Conservation (phyloP, 2,113 vertebrate genomes). For the Paratilapia polleni region DNA sequence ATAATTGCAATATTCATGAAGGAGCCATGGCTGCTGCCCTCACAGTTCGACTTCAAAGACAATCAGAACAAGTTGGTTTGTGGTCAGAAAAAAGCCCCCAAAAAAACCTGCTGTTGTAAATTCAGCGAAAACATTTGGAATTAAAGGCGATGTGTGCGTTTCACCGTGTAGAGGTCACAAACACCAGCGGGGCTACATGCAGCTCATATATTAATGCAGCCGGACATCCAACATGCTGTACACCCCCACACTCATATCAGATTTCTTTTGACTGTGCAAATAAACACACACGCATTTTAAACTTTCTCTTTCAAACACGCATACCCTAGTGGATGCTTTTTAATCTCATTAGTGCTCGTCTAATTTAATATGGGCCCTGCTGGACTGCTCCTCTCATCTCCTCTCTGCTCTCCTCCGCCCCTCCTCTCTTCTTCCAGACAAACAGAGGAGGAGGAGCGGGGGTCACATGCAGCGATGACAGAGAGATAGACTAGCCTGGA, state of each 20-base stretch:
- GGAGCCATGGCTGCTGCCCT: not conserved
- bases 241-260: not conserved
- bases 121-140: too few species aligned
- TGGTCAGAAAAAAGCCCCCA: not conserved
- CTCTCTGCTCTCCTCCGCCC: not conserved
- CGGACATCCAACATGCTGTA: not conserved
- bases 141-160: not conserved
- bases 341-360: constrained; percentile 49
- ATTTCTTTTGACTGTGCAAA: not conserved
- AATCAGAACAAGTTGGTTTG: not conserved
- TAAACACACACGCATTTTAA: not conserved
- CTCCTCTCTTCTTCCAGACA: constrained; percentile 14
- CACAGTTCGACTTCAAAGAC: not conserved
- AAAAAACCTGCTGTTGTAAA: not conserved
- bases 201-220: constrained; percentile 1
- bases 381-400: not conserved
- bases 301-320: not conserved
- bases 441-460: not conserved
- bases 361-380: constrained; percentile 33
- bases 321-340: constrained; percentile 1
- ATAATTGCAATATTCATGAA: constrained; percentile 3
- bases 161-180: not conserved
- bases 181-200: not conserved
- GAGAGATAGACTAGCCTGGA: not conserved
- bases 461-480: not conserved